Evolutionary conservation across 2,888 invertebrate genomes (phyloP).

Genomic region (Cephus spinipes): DNA sequence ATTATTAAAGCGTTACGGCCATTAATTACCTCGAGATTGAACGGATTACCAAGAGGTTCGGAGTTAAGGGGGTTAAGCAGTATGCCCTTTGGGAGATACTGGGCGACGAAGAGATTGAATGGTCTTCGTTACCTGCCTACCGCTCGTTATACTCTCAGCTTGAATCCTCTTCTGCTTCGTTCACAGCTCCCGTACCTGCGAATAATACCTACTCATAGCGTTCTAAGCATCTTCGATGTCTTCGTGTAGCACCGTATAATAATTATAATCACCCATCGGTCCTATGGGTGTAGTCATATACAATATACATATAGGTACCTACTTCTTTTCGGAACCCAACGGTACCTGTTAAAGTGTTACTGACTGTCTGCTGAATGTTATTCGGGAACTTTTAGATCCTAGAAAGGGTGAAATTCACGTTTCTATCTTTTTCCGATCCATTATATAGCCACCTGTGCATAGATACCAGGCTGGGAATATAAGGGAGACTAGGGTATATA

Average conservation of each 20-base stretch:
- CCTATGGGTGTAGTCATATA: neutral
- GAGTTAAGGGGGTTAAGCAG: conserved; percentile 35
- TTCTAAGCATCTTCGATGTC: neutral
- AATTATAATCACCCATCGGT: neutral
- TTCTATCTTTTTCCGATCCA: neutral
- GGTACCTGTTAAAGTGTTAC: neutral
- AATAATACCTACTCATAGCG: conserved; percentile 5
- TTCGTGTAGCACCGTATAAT: conserved; percentile 31
- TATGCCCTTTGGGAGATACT: conserved; percentile 37
- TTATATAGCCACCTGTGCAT: neutral
- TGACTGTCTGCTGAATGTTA: neutral
- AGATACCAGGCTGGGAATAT: neutral
- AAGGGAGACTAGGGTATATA: neutral
- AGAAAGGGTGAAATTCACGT: neutral
- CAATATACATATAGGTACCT: too few species aligned
- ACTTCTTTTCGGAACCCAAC: neutral
- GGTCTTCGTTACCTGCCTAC: conserved; percentile 57
- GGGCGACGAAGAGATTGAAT: conserved; percentile 52
- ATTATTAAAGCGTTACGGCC: conserved; percentile 47
- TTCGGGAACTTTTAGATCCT: neutral
- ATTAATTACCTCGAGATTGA: conserved; percentile 52
- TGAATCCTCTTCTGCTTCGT: conserved; percentile 30
- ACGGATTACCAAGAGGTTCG: conserved; percentile 44
- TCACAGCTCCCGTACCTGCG: conserved; percentile 17
- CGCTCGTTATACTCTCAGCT: conserved; percentile 59